Evolutionary conservation across 1,140 invertebrate species (phyloP).

Genomic region (Ladona fulva): DNA sequence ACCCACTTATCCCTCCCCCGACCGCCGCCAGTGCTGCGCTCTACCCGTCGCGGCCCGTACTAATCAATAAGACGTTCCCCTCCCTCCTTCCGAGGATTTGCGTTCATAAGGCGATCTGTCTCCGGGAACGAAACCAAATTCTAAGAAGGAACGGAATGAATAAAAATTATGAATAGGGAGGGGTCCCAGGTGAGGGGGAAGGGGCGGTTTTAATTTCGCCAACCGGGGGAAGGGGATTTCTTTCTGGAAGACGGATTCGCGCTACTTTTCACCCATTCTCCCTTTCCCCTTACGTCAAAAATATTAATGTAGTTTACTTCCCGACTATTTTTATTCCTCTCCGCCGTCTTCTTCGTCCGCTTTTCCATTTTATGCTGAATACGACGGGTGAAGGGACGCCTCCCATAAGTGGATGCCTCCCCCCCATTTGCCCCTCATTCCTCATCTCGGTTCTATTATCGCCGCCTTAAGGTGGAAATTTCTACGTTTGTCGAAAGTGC

Average conservation of each 20-base stretch:
- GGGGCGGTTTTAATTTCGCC: not conserved
- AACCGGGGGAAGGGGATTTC: not conserved
- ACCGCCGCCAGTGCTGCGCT: not conserved
- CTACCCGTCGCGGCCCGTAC: not conserved
- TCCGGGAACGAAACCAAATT: not conserved
- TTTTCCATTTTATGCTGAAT: not conserved
- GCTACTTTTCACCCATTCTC: not conserved
- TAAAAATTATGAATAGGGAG: constrained; percentile 6
- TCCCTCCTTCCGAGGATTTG: not conserved
- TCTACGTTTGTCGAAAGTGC: too few relatives aligned
- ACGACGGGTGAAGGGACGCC: not conserved
- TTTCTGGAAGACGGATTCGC: constrained; percentile 1
- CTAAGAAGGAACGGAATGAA: not conserved
- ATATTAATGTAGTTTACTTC: constrained; percentile 10
- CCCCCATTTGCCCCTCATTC: too few relatives aligned
- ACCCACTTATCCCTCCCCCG: not conserved
- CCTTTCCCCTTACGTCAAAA: not conserved
- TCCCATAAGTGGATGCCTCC: too few relatives aligned
- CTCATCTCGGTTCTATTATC: too few relatives aligned
- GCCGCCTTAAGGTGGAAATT: too few relatives aligned
- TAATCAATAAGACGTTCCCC: constrained; percentile 5
- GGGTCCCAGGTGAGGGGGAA: not conserved
- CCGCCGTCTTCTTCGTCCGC: not conserved
- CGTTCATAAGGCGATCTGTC: constrained; percentile 2
- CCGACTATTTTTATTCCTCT: not conserved